phyloP scores from a whole-genome alignment of 2,797 vertebrate genomes.

The Heliangelus exortis region DNA sequence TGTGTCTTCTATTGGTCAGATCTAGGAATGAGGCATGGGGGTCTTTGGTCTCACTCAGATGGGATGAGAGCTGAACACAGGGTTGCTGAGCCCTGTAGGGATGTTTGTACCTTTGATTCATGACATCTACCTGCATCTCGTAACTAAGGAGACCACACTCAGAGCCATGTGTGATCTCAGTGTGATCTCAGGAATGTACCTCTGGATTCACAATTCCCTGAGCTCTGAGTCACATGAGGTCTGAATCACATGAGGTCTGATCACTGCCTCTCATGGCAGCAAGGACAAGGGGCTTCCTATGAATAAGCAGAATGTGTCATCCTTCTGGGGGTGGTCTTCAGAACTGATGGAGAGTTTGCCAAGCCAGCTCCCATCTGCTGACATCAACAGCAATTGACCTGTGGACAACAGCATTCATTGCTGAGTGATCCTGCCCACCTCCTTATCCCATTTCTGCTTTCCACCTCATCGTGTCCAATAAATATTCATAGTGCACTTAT shows the following conservation, averaged over 20 bases:
- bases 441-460: background rate
- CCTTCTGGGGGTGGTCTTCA: rapidly evolving
- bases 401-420: background rate
- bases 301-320: rapidly evolving
- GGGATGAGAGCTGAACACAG: background rate
- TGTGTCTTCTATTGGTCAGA: background rate
- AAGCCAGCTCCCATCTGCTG: background rate
- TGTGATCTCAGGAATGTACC: background rate
- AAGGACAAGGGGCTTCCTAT: background rate
- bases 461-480: background rate
- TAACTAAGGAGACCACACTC: background rate
- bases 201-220: background rate
- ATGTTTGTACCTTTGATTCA: background rate
- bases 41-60: background rate
- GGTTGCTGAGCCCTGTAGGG: background rate
- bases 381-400: background rate
- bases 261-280: background rate
- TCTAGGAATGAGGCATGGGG: rapidly evolving
- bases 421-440: background rate
- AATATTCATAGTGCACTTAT: slow-evolving; percentile 61
- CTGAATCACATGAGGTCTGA: no score
- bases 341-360: background rate
- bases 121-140: background rate
- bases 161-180: background rate
- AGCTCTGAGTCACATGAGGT: rapidly evolving